phyloP scores from a whole-genome alignment of 2,888 invertebrate species.

The Sepiola atlantica region DNA sequence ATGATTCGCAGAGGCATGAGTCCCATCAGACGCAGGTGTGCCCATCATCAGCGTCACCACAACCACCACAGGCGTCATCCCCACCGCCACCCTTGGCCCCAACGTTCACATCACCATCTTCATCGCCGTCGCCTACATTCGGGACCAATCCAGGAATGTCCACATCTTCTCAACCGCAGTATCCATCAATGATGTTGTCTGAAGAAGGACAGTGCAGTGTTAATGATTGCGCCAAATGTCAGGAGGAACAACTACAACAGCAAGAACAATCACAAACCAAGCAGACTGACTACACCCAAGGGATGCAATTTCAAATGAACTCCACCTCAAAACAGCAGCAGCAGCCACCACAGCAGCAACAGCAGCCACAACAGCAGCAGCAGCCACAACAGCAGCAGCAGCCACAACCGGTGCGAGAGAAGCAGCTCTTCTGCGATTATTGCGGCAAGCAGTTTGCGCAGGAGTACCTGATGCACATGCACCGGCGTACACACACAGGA shows the following conservation, averaged over 20 bases:
- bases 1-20: neutral
- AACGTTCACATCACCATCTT: neutral
- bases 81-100: neutral
- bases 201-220: neutral
- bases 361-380: neutral
- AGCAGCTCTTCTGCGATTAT: constrained; percentile 41
- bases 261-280: neutral
- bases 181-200: neutral
- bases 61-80: neutral
- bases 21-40: neutral
- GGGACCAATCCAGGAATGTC: neutral
- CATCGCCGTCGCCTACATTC: neutral
- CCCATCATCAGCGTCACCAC: neutral
- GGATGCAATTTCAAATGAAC: neutral
- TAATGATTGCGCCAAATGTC: neutral
- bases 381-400: neutral
- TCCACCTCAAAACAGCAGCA: neutral
- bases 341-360: neutral
- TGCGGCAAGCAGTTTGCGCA: constrained; percentile 44
- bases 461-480: constrained; percentile 45
- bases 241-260: neutral
- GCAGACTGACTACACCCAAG: neutral
- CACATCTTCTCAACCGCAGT: neutral
- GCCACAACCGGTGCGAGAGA: neutral
- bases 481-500: constrained; percentile 33